These are phyloP conservation scores for Trachymyrmex septentrionalis DNA, from an alignment of 1,140 invertebrate species.

Conservation along the genomic window DNA sequence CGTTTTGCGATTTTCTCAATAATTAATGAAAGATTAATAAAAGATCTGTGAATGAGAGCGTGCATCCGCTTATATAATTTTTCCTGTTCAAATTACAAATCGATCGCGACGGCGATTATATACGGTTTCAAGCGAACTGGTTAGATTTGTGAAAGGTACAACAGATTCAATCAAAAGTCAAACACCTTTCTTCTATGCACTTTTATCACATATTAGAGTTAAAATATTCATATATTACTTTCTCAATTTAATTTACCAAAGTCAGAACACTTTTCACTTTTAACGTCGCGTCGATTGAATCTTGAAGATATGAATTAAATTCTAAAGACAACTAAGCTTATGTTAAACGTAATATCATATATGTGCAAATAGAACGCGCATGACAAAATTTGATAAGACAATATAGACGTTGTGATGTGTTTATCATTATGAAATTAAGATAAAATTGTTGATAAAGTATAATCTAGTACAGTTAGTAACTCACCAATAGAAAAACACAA, in stretches of 20 bases:
- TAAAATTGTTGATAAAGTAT: conserved; percentile 13
- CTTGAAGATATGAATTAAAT: not conserved
- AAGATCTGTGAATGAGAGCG: not conserved
- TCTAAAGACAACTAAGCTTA: conserved; percentile 1
- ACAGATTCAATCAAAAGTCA: conserved; percentile 50
- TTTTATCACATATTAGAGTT: not conserved
- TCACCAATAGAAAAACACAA: conserved; percentile 18
- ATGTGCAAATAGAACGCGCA: not conserved
- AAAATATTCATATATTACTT: conserved; percentile 8
- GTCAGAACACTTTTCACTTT: not conserved
- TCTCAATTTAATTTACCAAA: not conserved
- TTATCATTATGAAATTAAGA: conserved; percentile 18
- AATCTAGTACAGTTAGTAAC: not conserved
- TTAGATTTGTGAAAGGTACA: conserved; percentile 43
- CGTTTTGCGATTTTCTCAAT: not conserved
- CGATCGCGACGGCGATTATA: not conserved
- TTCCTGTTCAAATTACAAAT: not conserved
- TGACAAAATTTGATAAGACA: not conserved
- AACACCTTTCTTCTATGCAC: not conserved
- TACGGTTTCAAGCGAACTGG: not conserved
- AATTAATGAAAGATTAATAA: not conserved
- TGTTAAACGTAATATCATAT: not conserved
- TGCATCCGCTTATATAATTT: conserved; percentile 21
- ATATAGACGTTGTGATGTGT: not conserved
- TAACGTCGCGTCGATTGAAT: not conserved